These are phyloP conservation scores for Melanophora roralis DNA, from an alignment of 2,888 invertebrate species.

Conservation along the genomic window DNA sequence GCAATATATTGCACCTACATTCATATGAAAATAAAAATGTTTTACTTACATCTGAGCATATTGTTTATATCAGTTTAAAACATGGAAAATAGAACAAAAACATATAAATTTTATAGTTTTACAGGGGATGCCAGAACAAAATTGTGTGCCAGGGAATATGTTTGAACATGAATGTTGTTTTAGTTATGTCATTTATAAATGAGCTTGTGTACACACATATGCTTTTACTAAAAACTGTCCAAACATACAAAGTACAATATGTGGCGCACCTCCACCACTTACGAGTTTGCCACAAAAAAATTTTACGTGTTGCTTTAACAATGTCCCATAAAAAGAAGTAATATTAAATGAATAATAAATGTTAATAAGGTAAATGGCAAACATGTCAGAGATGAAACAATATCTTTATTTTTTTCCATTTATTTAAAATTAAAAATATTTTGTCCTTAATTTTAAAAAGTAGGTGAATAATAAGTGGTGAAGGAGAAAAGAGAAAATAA, in stretches of 20 bases:
- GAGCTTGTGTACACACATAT: not conserved
- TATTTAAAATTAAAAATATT: not conserved
- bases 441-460: not conserved
- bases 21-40: not conserved
- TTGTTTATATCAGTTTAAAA: conserved; percentile 26
- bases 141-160: conserved; percentile 19
- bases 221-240: not conserved
- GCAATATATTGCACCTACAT: no score
- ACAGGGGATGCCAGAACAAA: not conserved
- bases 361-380: conserved; percentile 71
- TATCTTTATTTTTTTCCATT: not conserved
- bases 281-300: not conserved
- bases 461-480: not conserved
- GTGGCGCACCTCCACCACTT: not conserved
- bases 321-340: conserved; percentile 47
- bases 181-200: not conserved
- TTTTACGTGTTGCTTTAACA: conserved; percentile 47
- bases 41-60: conserved; percentile 1
- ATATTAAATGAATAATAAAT: conserved; percentile 71
- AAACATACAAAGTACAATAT: not conserved
- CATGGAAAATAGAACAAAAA: not conserved
- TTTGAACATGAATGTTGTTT: not conserved
- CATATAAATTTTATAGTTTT: conserved; percentile 28
- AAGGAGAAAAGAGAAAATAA: not conserved
- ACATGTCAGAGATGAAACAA: conserved; percentile 44